Evolutionary conservation across 2,113 vertebrate species (phyloP), one percentile per base, ranked within the genome.

Genomic region (Hemibates koningsi): DNA sequence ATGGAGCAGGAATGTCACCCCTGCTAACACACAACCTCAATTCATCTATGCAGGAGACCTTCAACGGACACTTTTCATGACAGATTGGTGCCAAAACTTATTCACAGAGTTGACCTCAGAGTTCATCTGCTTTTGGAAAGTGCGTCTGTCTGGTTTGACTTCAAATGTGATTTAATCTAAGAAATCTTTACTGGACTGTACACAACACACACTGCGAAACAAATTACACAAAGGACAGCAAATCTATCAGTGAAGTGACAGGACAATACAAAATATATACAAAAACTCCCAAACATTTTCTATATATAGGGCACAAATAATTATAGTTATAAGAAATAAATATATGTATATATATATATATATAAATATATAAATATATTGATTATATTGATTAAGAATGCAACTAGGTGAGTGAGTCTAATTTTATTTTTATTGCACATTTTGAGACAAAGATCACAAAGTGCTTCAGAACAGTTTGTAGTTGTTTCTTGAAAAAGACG

Each of bases 21-120:
- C 59, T 68, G 50, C 61, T 86, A 83, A 90, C 54, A 78, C 85
- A 85, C 34, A 56, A 61, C 7, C 54, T 57, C 43, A 83, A 91
- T 82, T 92, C 87, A 93, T 94, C 90, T 59, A 1, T 19, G 86
- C 80, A 36, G 82, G 85, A 92, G 84, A 85, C 36, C 78, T 86
- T 68, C 87, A 48, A 92, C 81, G 27, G 86, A 82, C 76, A 82
- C 85, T 90, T 85, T 80, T 92, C 85, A 90, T 92, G 61, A 84
- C 38, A 82, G 88, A 92, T 90, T 82, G 89, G 50, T 24, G 7
- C 50, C 50, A 21, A 89, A 84, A 86, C 84, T 57, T 43, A 68
- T 38, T 66, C 27, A 6, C n/a, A 45, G 52, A 43, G 76, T 73
- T 85, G 57, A 85, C 59, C 54, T 57, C 12, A 27, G 54, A 13